phyloP scores from a whole-genome alignment of 2,888 invertebrate genomes.

The Nudaria mundana region DNA sequence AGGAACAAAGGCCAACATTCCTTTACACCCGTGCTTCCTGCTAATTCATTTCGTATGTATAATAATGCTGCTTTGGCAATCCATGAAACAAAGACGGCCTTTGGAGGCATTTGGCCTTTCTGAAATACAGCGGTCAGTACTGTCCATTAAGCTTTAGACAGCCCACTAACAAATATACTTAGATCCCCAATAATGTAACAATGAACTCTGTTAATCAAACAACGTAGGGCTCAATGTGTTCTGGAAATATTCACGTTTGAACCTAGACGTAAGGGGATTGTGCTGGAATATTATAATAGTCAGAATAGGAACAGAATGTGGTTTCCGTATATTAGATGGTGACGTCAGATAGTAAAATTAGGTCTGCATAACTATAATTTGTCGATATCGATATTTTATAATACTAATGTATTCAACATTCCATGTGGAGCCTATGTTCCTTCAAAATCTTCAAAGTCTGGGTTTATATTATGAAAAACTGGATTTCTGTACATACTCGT shows the following conservation, averaged over 20 bases:
- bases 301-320: constrained; percentile 66
- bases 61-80: constrained; percentile 43
- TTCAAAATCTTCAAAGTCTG: no score
- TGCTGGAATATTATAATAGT: constrained; percentile 62
- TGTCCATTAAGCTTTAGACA: constrained; percentile 56
- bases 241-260: constrained; percentile 45
- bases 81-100: constrained; percentile 56
- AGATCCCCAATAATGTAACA: constrained; percentile 31
- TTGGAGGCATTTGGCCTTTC: constrained; percentile 50
- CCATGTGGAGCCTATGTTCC: no score
- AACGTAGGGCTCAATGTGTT: constrained; percentile 34
- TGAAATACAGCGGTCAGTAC: constrained; percentile 53
- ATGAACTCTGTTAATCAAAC: constrained; percentile 21
- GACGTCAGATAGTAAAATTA: constrained; percentile 60
- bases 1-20: constrained; percentile 42
- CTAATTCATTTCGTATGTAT: constrained; percentile 37
- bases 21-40: constrained; percentile 27
- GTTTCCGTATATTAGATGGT: constrained; percentile 66
- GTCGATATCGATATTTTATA: constrained; percentile 23
- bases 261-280: constrained; percentile 62
- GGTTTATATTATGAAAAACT: no score
- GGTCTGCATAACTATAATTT: constrained; percentile 16
- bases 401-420: neutral
- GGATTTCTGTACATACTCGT: no score
- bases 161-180: constrained; percentile 27